Conservation (phyloP, 2,113 vertebrate genomes). For the Tragulus kanchil region DNA sequence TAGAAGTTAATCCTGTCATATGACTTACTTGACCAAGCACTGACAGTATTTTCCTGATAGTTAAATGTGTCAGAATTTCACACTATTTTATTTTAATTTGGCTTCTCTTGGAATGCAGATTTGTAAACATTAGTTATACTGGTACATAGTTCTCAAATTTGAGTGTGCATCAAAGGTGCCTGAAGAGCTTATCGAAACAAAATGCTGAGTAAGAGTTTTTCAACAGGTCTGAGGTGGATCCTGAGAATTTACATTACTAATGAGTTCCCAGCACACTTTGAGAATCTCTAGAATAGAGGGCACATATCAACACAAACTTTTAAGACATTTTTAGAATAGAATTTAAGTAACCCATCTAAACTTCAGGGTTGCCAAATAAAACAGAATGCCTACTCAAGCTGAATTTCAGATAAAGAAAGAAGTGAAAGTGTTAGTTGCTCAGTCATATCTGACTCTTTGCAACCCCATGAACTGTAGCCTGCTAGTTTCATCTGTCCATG, state of each 20-base stretch:
- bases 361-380: background rate
- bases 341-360: slow-evolving; percentile 1
- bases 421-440: no score
- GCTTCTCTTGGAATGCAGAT: background rate
- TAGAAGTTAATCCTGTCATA: background rate
- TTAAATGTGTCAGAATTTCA: slow-evolving; percentile 25
- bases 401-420: slow-evolving; percentile 50
- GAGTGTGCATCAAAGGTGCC: background rate
- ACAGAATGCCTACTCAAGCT: background rate
- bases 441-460: no score
- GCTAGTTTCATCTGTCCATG: no score
- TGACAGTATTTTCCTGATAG: background rate
- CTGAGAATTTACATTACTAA: background rate
- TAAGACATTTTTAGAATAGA: background rate
- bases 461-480: no score
- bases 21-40: background rate
- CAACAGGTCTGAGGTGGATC: background rate
- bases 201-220: background rate
- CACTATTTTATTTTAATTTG: background rate
- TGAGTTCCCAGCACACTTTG: background rate
- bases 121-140: background rate
- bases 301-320: background rate
- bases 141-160: background rate
- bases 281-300: background rate
- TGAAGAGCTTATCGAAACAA: background rate